Conservation (phyloP, 2,888 invertebrate genomes). For the Xanthorhoe designata region DNA sequence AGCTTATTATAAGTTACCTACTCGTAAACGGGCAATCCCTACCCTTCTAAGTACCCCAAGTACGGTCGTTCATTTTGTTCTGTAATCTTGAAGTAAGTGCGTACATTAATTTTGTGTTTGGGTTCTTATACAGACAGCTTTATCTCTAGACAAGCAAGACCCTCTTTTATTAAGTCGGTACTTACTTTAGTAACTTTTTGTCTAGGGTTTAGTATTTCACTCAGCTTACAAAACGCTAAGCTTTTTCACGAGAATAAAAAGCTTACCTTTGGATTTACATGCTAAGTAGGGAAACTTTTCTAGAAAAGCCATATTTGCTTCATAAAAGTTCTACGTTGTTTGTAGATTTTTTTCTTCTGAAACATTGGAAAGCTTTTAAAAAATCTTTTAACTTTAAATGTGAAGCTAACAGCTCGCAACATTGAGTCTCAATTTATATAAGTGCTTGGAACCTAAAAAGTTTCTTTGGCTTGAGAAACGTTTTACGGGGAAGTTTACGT, state of each 20-base stretch:
- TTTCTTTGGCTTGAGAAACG: constrained; percentile 19
- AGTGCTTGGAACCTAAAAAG: constrained; percentile 19
- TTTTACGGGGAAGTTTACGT: constrained; percentile 6
- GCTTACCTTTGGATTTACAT: constrained; percentile 30
- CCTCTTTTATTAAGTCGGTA: constrained; percentile 9
- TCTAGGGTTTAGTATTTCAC: constrained; percentile 11
- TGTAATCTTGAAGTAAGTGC: constrained; percentile 18
- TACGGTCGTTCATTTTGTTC: constrained; percentile 15
- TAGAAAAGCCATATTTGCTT: constrained; percentile 27
- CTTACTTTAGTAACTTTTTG: neutral
- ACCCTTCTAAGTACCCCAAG: constrained; percentile 15
- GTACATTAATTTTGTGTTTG: constrained; percentile 23
- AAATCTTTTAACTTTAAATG: constrained; percentile 29
- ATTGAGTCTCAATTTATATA: constrained; percentile 28
- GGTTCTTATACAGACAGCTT: constrained; percentile 20
- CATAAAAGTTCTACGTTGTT: constrained; percentile 23
- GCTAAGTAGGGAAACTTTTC: constrained; percentile 27
- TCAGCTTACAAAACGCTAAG: constrained; percentile 2
- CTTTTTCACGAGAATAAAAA: constrained; percentile 10
- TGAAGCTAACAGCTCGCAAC: constrained; percentile 30
- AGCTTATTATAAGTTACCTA: constrained; percentile 11
- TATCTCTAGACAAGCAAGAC: constrained; percentile 17
- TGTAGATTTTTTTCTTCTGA: constrained; percentile 28
- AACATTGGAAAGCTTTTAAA: constrained; percentile 44
- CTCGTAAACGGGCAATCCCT: constrained; percentile 8